Conservation (phyloP, 2,888 invertebrate genomes). For the Caradrina kadenii region DNA sequence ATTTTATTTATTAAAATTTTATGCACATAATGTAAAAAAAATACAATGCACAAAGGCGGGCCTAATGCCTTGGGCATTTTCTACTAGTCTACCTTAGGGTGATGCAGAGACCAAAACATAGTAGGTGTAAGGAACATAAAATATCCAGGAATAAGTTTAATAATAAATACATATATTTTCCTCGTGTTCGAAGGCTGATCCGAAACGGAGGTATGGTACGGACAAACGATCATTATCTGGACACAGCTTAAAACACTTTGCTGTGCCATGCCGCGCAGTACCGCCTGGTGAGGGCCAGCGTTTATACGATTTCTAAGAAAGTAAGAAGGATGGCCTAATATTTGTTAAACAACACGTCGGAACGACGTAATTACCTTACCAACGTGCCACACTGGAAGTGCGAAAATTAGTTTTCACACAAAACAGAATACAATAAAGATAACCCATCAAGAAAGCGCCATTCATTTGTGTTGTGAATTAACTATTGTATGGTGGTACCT, state of each 20-base stretch:
- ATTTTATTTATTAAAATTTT: no score
- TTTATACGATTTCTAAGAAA: neutral
- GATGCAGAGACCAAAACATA: no score
- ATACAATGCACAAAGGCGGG: no score
- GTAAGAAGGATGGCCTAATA: neutral
- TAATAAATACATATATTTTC: no score
- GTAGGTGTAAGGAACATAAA: no score
- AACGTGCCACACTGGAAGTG: conserved; percentile 47
- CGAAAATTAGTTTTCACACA: conserved; percentile 59
- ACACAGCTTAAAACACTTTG: neutral
- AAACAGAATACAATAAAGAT: conserved; percentile 60
- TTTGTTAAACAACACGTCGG: conserved; percentile 11
- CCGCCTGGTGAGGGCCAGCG: neutral
- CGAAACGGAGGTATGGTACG: no score
- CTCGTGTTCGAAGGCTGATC: no score
- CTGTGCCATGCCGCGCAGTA: neutral
- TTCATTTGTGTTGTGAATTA: conserved; percentile 59
- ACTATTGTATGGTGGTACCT: conserved; percentile 55
- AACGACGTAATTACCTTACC: conserved; percentile 47
- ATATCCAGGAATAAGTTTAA: no score
- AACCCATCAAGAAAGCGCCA: conserved; percentile 48
- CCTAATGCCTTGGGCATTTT: no score
- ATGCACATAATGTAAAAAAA: no score
- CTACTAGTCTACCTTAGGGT: no score
- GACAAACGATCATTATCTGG: no score